phyloP scores from a whole-genome alignment of 1,140 invertebrate genomes.

The Apis cerana region DNA sequence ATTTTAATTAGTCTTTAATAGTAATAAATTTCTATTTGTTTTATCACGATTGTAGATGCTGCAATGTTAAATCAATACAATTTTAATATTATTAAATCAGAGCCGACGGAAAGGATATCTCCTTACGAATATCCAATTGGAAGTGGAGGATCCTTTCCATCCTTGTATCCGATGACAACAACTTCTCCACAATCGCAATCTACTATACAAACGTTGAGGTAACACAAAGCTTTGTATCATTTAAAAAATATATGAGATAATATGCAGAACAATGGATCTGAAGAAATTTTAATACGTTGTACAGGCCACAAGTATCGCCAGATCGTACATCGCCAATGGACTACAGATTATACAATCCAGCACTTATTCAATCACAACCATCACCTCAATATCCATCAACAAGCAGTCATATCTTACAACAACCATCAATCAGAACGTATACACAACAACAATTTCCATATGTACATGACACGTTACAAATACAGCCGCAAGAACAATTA shows the following conservation, averaged over 20 bases:
- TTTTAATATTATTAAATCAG: constrained; percentile 69
- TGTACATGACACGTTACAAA: constrained; percentile 24
- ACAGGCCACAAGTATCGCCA: constrained; percentile 65
- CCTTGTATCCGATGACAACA: constrained; percentile 49
- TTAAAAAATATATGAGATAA: background rate
- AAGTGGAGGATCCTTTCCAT: constrained; percentile 35
- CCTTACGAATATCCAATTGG: constrained; percentile 43
- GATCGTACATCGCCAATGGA: constrained; percentile 70
- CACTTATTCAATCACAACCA: constrained; percentile 53
- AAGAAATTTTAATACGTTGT: constrained; percentile 5
- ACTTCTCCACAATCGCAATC: constrained; percentile 38
- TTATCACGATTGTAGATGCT: constrained; percentile 45
- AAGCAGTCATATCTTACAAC: constrained; percentile 42
- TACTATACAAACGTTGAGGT: constrained; percentile 60
- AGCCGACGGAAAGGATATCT: constrained; percentile 63
- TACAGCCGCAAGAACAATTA: constrained; percentile 30
- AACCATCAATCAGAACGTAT: constrained; percentile 7
- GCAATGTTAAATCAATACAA: constrained; percentile 56
- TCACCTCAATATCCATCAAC: constrained; percentile 50
- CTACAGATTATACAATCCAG: constrained; percentile 48
- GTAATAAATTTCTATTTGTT: background rate
- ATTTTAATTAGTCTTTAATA: background rate
- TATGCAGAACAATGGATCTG: background rate
- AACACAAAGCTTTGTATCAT: background rate
- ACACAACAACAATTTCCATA: constrained; percentile 52